phyloP scores from a whole-genome alignment of 2,797 vertebrate species.

The Caiman crocodilus region DNA sequence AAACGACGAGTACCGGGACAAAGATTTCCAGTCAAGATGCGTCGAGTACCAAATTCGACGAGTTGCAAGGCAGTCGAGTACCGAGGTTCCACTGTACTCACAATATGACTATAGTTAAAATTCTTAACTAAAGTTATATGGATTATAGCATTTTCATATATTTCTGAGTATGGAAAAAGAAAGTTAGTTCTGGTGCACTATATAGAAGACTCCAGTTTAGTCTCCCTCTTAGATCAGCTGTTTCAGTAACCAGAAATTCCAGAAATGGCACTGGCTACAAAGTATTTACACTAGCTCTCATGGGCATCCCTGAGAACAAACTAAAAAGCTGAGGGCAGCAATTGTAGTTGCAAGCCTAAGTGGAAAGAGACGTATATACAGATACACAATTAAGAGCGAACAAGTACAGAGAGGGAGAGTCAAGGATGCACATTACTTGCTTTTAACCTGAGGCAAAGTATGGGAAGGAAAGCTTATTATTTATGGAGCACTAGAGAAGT shows the following conservation, averaged over 20 bases:
- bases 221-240: not conserved
- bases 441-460: not conserved
- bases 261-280: rapidly evolving
- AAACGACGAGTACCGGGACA: no score
- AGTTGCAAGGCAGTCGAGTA: no score
- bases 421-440: rapidly evolving
- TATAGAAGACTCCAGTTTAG: not conserved
- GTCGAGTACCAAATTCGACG: no score
- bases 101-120: no score
- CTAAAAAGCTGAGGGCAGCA: not conserved
- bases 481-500: not conserved
- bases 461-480: not conserved
- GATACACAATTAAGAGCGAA: not conserved
- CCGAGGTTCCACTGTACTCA: no score
- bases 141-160: no score
- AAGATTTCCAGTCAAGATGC: no score
- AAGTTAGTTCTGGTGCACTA: not conserved
- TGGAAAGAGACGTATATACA: not conserved
- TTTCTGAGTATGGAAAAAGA: not conserved
- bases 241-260: not conserved
- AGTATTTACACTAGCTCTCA: not conserved
- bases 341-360: not conserved
- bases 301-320: not conserved
- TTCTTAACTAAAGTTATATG: no score
- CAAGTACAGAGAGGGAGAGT: not conserved